phyloP scores from a whole-genome alignment of 2,113 vertebrate genomes.

The Amphilophus citrinellus region DNA sequence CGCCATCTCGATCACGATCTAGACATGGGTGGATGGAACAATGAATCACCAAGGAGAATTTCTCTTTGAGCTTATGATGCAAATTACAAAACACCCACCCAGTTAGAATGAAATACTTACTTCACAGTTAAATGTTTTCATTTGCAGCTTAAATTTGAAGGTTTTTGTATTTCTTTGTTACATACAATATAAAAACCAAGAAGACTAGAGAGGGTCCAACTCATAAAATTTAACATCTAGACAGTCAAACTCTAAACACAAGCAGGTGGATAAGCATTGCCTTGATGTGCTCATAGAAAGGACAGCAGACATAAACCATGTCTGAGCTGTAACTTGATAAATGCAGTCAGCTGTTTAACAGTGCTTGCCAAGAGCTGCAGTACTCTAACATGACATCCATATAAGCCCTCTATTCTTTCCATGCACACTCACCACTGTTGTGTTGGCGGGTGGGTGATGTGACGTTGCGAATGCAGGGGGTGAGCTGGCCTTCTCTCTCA shows the following conservation, averaged over 20 bases:
- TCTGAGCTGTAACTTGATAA: conserved; percentile 26
- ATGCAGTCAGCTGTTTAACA: conserved; percentile 32
- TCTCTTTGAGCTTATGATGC: background rate
- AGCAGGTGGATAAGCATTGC: conserved; percentile 14
- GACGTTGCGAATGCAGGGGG: conserved; percentile 97
- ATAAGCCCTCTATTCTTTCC: conserved; percentile 41
- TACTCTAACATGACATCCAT: conserved; percentile 36
- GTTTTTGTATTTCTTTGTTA: background rate
- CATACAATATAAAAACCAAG: background rate
- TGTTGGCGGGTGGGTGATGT: conserved; percentile 96
- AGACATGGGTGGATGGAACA: background rate
- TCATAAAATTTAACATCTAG: background rate
- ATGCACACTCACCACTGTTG: conserved; percentile 87
- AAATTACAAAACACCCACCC: background rate
- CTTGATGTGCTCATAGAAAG: conserved; percentile 20
- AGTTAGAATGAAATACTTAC: background rate
- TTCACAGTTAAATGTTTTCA: background rate
- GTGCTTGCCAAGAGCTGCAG: conserved; percentile 30
- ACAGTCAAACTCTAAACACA: background rate
- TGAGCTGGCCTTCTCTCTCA: conserved; percentile 96
- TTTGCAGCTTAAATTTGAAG: background rate
- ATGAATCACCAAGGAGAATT: background rate
- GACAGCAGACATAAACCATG: conserved; percentile 18
- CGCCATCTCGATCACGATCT: conserved; percentile 94
- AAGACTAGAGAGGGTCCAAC: background rate